Conservation (phyloP, 1,140 invertebrate genomes). For the Drosophila oshimai region DNA sequence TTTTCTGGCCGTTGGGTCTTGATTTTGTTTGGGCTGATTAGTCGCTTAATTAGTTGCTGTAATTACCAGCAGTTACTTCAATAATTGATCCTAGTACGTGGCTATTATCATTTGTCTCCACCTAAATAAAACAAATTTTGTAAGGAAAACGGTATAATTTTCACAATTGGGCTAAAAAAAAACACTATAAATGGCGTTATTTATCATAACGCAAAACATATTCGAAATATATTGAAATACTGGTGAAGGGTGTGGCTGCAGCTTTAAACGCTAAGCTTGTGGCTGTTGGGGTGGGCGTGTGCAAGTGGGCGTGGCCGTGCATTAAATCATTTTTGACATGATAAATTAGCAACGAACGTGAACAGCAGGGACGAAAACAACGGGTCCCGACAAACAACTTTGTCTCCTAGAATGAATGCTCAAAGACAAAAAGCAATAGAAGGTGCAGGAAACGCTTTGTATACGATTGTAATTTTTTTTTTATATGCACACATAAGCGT, state of each 20-base stretch:
- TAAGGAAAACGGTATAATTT: neutral
- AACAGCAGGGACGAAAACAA: conserved; percentile 6
- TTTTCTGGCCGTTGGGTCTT: too few relatives aligned
- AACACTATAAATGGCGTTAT: conserved; percentile 44
- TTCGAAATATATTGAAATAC: conserved; percentile 52
- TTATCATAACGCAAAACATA: conserved; percentile 52
- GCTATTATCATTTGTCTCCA: neutral
- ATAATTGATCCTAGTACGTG: neutral
- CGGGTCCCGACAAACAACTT: conserved; percentile 9
- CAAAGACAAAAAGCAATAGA: conserved; percentile 3
- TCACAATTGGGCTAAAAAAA: conserved; percentile 12
- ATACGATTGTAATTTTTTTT: neutral
- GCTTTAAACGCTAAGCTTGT: conserved; percentile 22
- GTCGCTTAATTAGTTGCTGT: neutral
- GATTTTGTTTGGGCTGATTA: neutral
- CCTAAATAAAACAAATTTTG: neutral
- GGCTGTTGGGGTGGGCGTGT: conserved; percentile 2
- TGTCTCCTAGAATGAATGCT: conserved; percentile 1
- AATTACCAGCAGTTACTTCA: neutral
- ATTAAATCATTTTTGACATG: conserved; percentile 71
- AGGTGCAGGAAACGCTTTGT: neutral
- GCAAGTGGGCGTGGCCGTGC: conserved; percentile 31
- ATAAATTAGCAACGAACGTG: conserved; percentile 53
- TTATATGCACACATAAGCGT: too few relatives aligned
- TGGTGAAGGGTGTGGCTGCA: neutral